Evolutionary conservation across 2,888 invertebrate species (phyloP).

Genomic region (Sphaeridia pumilis): DNA sequence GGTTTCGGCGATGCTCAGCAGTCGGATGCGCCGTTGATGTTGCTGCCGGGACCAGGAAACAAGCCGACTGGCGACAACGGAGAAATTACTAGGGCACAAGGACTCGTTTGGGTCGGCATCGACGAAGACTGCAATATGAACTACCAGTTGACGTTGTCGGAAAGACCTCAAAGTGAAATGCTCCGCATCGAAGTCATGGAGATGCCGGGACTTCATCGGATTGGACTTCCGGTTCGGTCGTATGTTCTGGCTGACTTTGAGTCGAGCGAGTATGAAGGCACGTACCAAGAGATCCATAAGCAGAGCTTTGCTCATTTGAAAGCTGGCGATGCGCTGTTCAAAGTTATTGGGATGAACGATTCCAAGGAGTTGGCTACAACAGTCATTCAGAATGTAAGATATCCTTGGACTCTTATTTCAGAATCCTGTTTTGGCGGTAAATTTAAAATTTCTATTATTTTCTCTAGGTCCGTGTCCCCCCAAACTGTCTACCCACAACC

Average conservation of each 20-base stretch:
- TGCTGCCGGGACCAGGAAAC: slow-evolving; percentile 21
- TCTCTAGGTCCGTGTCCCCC: slow-evolving; percentile 48
- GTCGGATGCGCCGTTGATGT: slow-evolving; percentile 35
- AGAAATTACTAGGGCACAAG: slow-evolving; percentile 31
- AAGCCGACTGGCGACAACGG: slow-evolving; percentile 18
- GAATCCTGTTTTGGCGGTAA: too few relatives aligned
- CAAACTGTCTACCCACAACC: slow-evolving; percentile 53
- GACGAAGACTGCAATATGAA: slow-evolving; percentile 33
- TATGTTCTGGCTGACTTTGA: slow-evolving; percentile 35
- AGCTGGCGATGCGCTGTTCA: slow-evolving; percentile 36
- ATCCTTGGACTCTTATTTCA: too few relatives aligned
- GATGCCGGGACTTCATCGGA: slow-evolving; percentile 33
- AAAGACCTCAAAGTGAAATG: slow-evolving; percentile 34
- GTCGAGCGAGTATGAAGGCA: slow-evolving; percentile 34
- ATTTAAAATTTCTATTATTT: too few relatives aligned
- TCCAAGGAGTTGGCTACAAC: slow-evolving; percentile 33
- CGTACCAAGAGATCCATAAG: slow-evolving; percentile 32
- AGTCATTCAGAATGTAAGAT: slow-evolving; percentile 33
- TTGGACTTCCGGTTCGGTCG: slow-evolving; percentile 32
- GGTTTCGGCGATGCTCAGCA: slow-evolving; percentile 51
- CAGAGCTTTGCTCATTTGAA: slow-evolving; percentile 34
- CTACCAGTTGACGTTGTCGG: slow-evolving; percentile 34
- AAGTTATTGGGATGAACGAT: slow-evolving; percentile 34
- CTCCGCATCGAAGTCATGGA: slow-evolving; percentile 35
- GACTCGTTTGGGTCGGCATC: slow-evolving; percentile 34